Conservation (phyloP, 35 echinoderm and acorn worm species). For the Strongylocentrotus purpuratus region DNA sequence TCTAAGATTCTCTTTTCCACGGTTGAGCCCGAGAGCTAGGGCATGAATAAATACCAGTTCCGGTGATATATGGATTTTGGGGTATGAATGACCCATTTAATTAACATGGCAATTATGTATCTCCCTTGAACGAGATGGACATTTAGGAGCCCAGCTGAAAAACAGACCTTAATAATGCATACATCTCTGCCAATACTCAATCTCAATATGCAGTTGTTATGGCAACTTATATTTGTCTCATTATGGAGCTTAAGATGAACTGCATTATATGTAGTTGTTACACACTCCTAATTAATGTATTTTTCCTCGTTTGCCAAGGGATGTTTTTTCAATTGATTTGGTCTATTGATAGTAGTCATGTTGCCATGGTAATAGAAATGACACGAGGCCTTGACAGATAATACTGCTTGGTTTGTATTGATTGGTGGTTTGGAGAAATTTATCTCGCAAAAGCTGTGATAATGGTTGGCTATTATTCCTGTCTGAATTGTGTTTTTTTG, state of each 20-base stretch:
- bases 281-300: not conserved
- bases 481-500: not conserved
- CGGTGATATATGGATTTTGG: not conserved
- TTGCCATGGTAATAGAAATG: not conserved
- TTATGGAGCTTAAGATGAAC: not conserved
- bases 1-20: not conserved
- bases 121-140: not conserved
- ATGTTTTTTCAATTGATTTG: slow-evolving; percentile 14
- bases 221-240: not conserved
- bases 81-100: not conserved
- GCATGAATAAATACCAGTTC: not conserved
- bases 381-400: not conserved
- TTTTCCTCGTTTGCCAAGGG: not conserved
- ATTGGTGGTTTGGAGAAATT: not conserved
- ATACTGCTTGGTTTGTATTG: not conserved
- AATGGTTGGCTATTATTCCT: not conserved
- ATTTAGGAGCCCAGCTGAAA: not conserved
- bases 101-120: not conserved
- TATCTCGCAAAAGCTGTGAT: not conserved
- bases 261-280: not conserved
- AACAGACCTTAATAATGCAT: not conserved
- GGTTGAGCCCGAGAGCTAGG: not conserved
- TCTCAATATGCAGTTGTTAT: slow-evolving; percentile 2
- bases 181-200: not conserved
- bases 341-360: not conserved